Conservation (phyloP, 2,888 invertebrate species). For the Lamellibrachia columna region DNA sequence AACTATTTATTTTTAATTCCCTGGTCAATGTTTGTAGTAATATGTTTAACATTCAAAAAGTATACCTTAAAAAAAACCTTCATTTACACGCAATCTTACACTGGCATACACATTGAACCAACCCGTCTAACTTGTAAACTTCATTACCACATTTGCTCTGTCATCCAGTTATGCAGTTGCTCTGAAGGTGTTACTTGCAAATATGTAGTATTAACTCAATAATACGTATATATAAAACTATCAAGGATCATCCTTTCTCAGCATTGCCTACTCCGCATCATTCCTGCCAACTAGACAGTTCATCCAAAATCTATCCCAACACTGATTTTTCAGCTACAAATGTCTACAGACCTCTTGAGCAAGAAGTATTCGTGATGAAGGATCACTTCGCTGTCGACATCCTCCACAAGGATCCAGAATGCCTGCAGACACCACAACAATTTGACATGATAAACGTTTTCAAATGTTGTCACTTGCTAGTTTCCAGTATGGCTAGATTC, state of each 20-base stretch:
- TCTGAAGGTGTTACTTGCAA: too few species aligned
- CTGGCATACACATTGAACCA: too few species aligned
- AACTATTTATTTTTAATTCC: slow-evolving; percentile 19
- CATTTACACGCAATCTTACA: too few species aligned
- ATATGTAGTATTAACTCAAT: too few species aligned
- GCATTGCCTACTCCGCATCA: too few species aligned
- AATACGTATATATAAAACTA: too few species aligned
- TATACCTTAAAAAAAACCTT: background rate
- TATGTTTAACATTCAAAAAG: background rate
- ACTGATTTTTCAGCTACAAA: background rate
- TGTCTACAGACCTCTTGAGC: slow-evolving; percentile 73
- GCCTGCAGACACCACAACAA: slow-evolving; percentile 58
- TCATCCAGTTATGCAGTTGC: too few species aligned
- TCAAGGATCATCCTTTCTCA: too few species aligned
- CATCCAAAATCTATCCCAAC: background rate
- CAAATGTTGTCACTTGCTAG: background rate
- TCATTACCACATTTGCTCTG: too few species aligned
- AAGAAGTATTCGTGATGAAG: slow-evolving; percentile 96
- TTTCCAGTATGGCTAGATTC: background rate
- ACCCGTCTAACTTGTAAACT: too few species aligned
- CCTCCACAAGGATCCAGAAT: slow-evolving; percentile 74
- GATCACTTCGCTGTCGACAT: slow-evolving; percentile 74
- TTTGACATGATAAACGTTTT: background rate
- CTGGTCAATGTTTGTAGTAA: too few species aligned
- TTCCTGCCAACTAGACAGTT: too few species aligned